Percentiles rank a stretch among this genome's conserved stretches.
phyloP scores from a whole-genome alignment of 2,888 invertebrate genomes.

The Barypeithes pellucidus region DNA sequence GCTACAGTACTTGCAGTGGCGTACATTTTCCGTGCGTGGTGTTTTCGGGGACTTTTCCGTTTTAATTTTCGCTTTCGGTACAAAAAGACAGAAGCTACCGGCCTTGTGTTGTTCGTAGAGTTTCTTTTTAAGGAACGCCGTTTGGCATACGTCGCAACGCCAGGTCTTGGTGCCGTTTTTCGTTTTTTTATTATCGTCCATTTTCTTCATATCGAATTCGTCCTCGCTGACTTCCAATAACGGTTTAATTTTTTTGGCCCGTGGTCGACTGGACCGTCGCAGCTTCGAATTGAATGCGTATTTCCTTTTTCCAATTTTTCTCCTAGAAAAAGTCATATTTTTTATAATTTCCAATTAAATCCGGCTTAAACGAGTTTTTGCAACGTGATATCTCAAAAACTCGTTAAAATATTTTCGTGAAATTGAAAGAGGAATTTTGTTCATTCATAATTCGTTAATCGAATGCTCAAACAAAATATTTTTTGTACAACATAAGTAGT shows the following conservation, averaged over 20 bases:
- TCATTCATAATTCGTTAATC: no score
- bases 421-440: no score
- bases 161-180: neutral
- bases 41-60: neutral
- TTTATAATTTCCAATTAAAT: neutral
- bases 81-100: neutral
- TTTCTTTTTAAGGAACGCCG: constrained; percentile 8
- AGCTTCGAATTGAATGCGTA: neutral
- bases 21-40: neutral
- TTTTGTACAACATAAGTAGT: no score
- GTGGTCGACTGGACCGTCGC: neutral
- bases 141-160: constrained; percentile 5
- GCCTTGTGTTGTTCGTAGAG: neutral
- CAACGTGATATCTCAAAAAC: no score
- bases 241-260: neutral
- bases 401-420: no score
- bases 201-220: neutral
- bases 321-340: constrained; percentile 5
- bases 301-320: neutral
- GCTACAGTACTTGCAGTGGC: constrained; percentile 47
- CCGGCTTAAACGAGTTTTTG: no score
- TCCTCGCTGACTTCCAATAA: neutral
- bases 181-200: neutral
- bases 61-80: constrained; percentile 2
- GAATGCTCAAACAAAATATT: no score